Evolutionary conservation across 2,888 invertebrate species (phyloP).

Genomic region (Anoplius nigerrimus): DNA sequence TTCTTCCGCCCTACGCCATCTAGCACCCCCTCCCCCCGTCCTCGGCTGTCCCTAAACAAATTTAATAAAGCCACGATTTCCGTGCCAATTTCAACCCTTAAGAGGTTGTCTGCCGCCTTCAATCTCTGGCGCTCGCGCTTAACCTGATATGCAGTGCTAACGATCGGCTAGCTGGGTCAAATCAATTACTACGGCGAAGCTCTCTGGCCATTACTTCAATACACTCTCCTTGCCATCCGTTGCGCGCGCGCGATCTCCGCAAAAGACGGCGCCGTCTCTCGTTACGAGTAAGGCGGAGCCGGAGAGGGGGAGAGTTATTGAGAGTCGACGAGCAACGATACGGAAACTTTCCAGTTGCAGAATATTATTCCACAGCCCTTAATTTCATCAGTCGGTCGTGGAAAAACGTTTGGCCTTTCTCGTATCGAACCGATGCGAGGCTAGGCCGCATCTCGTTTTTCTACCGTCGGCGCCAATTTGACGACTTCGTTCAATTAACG

Average conservation of each 20-base stretch:
- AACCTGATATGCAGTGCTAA: constrained; percentile 42
- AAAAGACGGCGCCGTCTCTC: constrained; percentile 5
- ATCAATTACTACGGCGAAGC: constrained; percentile 27
- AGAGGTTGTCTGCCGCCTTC: constrained; percentile 51
- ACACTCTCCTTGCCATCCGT: too few relatives aligned
- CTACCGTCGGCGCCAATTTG: constrained; percentile 21
- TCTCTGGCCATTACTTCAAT: constrained; percentile 10
- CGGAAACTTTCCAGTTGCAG: too few relatives aligned
- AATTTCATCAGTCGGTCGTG: too few relatives aligned
- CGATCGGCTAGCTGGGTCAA: constrained; percentile 33
- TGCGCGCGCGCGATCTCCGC: too few relatives aligned
- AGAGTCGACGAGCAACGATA: too few relatives aligned
- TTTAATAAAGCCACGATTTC: constrained; percentile 74
- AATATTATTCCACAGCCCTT: too few relatives aligned
- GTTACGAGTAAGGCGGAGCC: too few relatives aligned
- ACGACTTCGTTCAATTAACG: constrained; percentile 14
- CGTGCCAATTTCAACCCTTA: constrained; percentile 64
- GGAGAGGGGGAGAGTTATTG: constrained; percentile 7
- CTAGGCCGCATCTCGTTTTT: not conserved
- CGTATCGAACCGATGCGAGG: too few relatives aligned
- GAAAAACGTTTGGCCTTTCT: too few relatives aligned
- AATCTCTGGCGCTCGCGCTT: constrained; percentile 33
- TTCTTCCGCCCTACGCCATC: constrained; percentile 19
- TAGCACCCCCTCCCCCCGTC: constrained; percentile 11
- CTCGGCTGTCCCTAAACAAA: constrained; percentile 66